Base-by-base conservation (phyloP, 2,888 invertebrate species). In the Dascillus cervinus region DNA sequence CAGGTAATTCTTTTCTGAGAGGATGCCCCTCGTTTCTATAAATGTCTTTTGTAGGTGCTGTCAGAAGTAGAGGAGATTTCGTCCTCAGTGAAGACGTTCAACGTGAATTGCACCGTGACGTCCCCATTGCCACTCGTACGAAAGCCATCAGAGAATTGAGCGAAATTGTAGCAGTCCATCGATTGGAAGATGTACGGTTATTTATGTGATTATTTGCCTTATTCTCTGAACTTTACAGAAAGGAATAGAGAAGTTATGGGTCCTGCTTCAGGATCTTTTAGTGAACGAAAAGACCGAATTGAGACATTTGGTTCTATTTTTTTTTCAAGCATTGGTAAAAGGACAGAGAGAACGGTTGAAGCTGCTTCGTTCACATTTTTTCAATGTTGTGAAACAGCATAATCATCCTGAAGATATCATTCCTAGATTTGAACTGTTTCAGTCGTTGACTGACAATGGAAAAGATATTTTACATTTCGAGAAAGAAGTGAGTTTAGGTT, bases 381-480 rank as follows among this genome's bases (percentile, higher is more conserved):
- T 94, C 64, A 72, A 77, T 50, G 77, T 84, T 17, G 77, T 90
- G 25, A 77, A 79, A 49, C 75, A 77, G 29, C 80, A 82, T 43
- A 78, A 83, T 39, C 67, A 78, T 24, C 66, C 77, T 0, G 89
- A 89, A 49, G 92, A 92, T 65, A 67, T 80, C n/a, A 70, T 69
- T 22, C 76, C 75, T 43, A 69, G 86, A 54, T 74, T 90, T 47
- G 82, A 82, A 43, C 66, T 91, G 41, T 70, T 95, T 3, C 78
- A 81, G 56, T 79, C 79, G 11, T 70, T 95, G 41, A 92, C 90
- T 26, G 82, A 85, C 44, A 80, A 84, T 55, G 95, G 95, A n/a
- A 88, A 84, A 62, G 83, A 87, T 60, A 81, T 94, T 41, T 72
- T 76, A 37, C 81, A 88, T 61, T 81, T 95, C 56, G 94, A 95